phyloP scores from a whole-genome alignment of 2,797 vertebrate species.

The Sebastes hubbsi region DNA sequence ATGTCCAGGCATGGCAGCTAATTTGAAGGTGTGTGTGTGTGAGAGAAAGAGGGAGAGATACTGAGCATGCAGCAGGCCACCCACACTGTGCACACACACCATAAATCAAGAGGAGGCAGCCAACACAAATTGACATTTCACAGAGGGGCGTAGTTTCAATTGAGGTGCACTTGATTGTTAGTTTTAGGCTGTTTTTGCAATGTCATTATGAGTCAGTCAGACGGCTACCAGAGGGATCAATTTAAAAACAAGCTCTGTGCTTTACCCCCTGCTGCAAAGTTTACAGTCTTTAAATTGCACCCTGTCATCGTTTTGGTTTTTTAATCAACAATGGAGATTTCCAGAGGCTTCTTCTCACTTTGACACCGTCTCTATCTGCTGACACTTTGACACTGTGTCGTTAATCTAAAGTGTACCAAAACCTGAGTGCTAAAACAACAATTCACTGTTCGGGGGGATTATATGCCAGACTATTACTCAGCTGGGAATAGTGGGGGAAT shows the following conservation, averaged over 20 bases:
- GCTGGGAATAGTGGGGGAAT: background rate
- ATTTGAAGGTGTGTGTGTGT: conserved; percentile 20
- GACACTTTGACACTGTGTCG: background rate
- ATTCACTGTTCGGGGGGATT: background rate
- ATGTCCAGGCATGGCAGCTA: conserved; percentile 36
- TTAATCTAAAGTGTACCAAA: background rate
- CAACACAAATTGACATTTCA: conserved; percentile 54
- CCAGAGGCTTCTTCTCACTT: conserved; percentile 25
- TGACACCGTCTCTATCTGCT: background rate
- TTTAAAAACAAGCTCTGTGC: conserved; percentile 49
- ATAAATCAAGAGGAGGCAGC: conserved; percentile 50
- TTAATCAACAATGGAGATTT: conserved; percentile 30
- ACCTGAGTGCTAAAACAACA: background rate
- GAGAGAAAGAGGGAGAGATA: background rate
- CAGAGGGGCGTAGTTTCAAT: conserved; percentile 48
- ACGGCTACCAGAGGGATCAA: conserved; percentile 50
- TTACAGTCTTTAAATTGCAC: conserved; percentile 46
- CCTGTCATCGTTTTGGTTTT: conserved; percentile 32
- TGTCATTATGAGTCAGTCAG: conserved; percentile 48
- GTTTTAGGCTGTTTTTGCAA: conserved; percentile 59
- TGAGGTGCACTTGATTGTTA: conserved; percentile 49
- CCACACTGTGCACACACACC: conserved; percentile 6
- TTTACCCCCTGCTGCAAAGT: conserved; percentile 36
- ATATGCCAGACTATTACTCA: background rate
- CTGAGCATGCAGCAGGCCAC: conserved; percentile 21